Base-by-base conservation (phyloP, 1,140 invertebrate genomes). In the Drosophila carrolli region DNA sequence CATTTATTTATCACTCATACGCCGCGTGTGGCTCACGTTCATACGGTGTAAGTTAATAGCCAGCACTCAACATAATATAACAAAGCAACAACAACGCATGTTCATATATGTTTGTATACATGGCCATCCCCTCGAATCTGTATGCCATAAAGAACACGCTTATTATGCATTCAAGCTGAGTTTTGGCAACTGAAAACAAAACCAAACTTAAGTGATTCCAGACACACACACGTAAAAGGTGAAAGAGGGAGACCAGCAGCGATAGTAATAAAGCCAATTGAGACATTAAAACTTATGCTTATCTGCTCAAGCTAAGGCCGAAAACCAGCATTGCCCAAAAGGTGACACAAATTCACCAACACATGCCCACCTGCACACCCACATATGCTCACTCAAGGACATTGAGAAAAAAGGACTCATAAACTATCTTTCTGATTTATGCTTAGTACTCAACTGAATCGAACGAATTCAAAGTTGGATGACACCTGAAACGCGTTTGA, bases 141-240 rank as follows among this genome's bases (percentile, higher is more conserved):
- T 50, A 41, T 50, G 59, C 72, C 59, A 57, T 77, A 72, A 66
- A 75, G 66, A 75, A 72, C 47, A 50, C 40, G 61, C 79, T 77
- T 65, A 81, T 81, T 81, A 81, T 78, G 79, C 78, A 81, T 81
- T 81, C 79, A 81, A 74, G 63, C 57, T 23, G 74, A 77, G 79
- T 81, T 81, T 76, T 77, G 67, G 44, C 79, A 82, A 77, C 78
- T 82, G 79, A 68, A 81, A 81, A 77, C 74, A 81, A 81, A 82
- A 81, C 74, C 67, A 73, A 81, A 81, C 79, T 81, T 82, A 82
- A 81, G 79, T 81, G 78, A 81, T 81, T 81, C 74, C 79, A 77
- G 48, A 63, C 78, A 71, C 71, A 79, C 19, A 51, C 38, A 53
- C 65, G 35, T 35, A 14, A 43, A 38, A 43, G 13, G 35, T 11